phyloP scores from a whole-genome alignment of 2,113 vertebrate genomes.

The Psilopsiagon aurifrons region DNA sequence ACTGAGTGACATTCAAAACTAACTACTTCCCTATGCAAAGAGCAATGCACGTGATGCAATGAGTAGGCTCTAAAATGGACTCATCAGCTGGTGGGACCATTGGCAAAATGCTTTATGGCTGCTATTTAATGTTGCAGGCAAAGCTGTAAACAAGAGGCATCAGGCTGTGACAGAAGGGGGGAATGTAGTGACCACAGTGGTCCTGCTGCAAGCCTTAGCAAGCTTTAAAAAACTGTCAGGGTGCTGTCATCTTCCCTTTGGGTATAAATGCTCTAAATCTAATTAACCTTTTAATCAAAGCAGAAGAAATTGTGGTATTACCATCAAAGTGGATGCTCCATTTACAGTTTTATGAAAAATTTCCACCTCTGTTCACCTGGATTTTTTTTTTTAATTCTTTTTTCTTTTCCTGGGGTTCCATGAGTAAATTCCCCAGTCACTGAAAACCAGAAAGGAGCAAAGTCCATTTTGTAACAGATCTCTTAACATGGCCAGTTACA shows the following conservation, averaged over 20 bases:
- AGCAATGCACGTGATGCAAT: neutral
- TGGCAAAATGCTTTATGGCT: slow-evolving; percentile 26
- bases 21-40: slow-evolving; percentile 32
- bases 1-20: slow-evolving; percentile 59
- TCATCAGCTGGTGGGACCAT: slow-evolving; percentile 21
- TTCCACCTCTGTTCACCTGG: neutral
- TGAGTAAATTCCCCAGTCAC: neutral
- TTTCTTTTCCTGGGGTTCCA: neutral
- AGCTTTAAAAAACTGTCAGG: neutral
- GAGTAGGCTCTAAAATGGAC: slow-evolving; percentile 20
- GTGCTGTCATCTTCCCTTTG: neutral
- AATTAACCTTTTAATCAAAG: slow-evolving; percentile 46
- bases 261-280: slow-evolving; percentile 5
- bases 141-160: slow-evolving; percentile 7
- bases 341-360: neutral
- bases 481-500: neutral
- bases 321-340: neutral
- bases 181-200: neutral
- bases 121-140: neutral
- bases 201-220: neutral
- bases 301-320: neutral
- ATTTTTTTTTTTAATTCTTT: neutral
- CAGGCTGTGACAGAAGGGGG: neutral
- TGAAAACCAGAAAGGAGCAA: neutral
- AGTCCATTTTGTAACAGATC: neutral